These are phyloP conservation scores for Athene noctua DNA, from an alignment of 2,113 vertebrate species.

Conservation along the genomic window DNA sequence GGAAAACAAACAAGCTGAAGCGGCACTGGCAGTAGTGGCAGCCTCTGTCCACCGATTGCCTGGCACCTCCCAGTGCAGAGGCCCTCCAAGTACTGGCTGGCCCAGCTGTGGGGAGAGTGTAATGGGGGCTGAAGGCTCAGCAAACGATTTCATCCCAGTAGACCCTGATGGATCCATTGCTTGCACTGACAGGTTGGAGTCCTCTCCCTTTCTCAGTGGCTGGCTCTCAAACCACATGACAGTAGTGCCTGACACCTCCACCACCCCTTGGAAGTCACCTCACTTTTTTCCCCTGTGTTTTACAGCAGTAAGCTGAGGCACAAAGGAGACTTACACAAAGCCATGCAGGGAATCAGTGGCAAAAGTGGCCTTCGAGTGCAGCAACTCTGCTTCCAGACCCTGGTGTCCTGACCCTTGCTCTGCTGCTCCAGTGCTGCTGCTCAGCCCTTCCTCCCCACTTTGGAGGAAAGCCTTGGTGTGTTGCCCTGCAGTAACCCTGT, in stretches of 20 bases:
- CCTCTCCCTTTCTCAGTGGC: neutral
- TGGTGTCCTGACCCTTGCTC: neutral
- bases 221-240: neutral
- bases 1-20: conserved; percentile 56
- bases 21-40: neutral
- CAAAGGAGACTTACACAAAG: neutral
- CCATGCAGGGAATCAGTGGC: neutral
- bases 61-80: neutral
- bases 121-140: neutral
- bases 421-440: neutral
- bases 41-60: neutral
- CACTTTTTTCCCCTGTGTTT: neutral
- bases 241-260: neutral
- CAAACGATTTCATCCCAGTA: neutral
- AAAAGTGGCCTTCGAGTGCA: neutral
- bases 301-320: neutral
- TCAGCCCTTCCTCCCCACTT: neutral
- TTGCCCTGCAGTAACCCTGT: neutral
- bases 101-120: neutral
- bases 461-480: neutral
- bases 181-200: neutral
- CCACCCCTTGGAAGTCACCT: neutral
- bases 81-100: neutral
- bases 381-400: neutral
- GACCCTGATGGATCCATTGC: neutral